phyloP scores from a whole-genome alignment of 1,140 invertebrate genomes.

The Leptopilina boulardi region DNA sequence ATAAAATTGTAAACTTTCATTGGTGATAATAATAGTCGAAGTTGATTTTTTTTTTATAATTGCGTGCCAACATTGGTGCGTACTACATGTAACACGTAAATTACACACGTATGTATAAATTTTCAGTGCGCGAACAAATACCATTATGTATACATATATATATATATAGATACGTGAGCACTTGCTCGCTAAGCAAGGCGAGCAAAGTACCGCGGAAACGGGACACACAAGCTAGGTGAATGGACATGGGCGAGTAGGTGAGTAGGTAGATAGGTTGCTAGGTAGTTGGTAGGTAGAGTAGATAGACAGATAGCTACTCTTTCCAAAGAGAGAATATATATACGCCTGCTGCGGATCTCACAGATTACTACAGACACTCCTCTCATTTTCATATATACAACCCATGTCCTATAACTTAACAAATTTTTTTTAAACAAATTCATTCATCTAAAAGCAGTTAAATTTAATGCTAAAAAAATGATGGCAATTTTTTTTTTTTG shows the following conservation, averaged over 20 bases:
- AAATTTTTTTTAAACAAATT: too few relatives aligned
- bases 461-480: too few relatives aligned
- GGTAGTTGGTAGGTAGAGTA: constrained; percentile 49
- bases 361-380: background rate
- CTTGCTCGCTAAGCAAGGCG: constrained; percentile 39
- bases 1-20: constrained; percentile 13
- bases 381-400: background rate
- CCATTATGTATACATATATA: background rate
- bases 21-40: constrained; percentile 3
- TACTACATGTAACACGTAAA: background rate
- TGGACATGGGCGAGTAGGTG: constrained; percentile 49
- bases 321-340: background rate
- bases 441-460: too few relatives aligned
- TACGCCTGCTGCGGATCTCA: background rate
- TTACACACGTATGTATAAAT: background rate
- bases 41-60: constrained; percentile 14
- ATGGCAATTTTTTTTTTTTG: too few relatives aligned
- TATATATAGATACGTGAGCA: constrained; percentile 21
- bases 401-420: too few relatives aligned
- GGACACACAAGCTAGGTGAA: constrained; percentile 52
- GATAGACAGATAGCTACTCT: constrained; percentile 21
- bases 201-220: constrained; percentile 47
- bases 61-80: background rate
- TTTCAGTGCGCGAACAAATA: background rate
- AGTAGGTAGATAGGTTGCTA: constrained; percentile 48